Evolutionary conservation across 2,888 invertebrate genomes (phyloP).

Genomic region (Caenorhabditis afra): DNA sequence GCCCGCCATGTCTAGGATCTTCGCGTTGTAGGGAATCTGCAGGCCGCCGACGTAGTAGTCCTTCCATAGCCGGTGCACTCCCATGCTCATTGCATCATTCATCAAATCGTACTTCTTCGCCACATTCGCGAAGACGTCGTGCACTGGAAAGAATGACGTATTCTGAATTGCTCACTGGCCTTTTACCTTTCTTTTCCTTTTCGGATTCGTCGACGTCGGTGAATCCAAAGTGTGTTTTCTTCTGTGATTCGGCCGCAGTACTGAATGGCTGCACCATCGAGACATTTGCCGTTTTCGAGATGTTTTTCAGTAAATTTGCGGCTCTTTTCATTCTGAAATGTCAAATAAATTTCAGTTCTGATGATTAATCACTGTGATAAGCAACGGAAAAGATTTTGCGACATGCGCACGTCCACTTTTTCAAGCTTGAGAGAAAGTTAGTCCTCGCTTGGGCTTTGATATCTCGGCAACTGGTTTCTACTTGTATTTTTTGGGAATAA

Average conservation of each 20-base stretch:
- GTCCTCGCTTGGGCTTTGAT: not conserved
- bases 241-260: conserved; percentile 16
- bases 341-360: not conserved
- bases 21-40: conserved; percentile 87
- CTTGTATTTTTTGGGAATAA: not conserved
- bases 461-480: too few relatives aligned
- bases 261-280: conserved; percentile 6
- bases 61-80: conserved; percentile 97
- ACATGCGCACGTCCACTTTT: not conserved
- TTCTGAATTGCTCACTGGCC: not conserved
- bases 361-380: too few relatives aligned
- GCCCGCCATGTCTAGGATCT: conserved; percentile 92
- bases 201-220: conserved; percentile 75
- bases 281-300: not conserved
- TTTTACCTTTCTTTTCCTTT: conserved; percentile 73
- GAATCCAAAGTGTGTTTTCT: conserved; percentile 78
- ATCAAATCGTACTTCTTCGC: conserved; percentile 94
- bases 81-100: conserved; percentile 98
- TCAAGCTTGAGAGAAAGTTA: conserved; percentile 15
- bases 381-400: not conserved
- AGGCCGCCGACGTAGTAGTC: conserved; percentile 90
- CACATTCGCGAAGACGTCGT: conserved; percentile 94
- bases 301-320: conserved; percentile 5
- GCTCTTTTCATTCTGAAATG: conserved; percentile 45
- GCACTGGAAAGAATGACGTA: conserved; percentile 83